Conservation (phyloP, 2,113 vertebrate genomes). For the Uropsilus gracilis region DNA sequence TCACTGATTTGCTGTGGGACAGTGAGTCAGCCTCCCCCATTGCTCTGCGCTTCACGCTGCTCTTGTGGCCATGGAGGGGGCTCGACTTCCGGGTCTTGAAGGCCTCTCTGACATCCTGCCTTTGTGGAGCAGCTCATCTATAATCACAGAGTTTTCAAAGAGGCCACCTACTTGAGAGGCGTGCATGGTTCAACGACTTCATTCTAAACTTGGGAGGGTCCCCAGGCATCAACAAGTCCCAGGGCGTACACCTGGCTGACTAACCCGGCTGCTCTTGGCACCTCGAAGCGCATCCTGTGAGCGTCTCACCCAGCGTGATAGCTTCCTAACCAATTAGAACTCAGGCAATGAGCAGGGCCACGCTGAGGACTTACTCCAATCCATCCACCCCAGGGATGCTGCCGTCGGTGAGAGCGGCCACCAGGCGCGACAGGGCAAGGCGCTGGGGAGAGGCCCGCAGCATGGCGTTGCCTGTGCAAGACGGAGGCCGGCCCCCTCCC, state of each 20-base stretch:
- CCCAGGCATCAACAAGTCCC: neutral
- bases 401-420: no score
- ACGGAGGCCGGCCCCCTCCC: neutral
- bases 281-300: neutral
- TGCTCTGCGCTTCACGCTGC: neutral
- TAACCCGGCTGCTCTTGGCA: neutral
- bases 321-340: slow-evolving; percentile 21
- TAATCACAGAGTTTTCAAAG: neutral
- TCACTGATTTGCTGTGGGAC: neutral
- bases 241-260: neutral
- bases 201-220: neutral
- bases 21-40: neutral
- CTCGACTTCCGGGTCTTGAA: neutral
- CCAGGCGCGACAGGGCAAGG: no score
- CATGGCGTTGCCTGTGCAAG: no score
- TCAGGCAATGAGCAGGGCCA: neutral
- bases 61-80: neutral
- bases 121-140: neutral
- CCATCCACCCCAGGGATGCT: no score
- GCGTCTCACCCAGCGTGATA: neutral
- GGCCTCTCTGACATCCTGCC: neutral
- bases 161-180: neutral
- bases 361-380: neutral
- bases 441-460: no score
- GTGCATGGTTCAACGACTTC: neutral